Evolutionary conservation across 2,797 vertebrate species (phyloP), one percentile per base, ranked within the genome.

Genomic region (Lophius americanus): DNA sequence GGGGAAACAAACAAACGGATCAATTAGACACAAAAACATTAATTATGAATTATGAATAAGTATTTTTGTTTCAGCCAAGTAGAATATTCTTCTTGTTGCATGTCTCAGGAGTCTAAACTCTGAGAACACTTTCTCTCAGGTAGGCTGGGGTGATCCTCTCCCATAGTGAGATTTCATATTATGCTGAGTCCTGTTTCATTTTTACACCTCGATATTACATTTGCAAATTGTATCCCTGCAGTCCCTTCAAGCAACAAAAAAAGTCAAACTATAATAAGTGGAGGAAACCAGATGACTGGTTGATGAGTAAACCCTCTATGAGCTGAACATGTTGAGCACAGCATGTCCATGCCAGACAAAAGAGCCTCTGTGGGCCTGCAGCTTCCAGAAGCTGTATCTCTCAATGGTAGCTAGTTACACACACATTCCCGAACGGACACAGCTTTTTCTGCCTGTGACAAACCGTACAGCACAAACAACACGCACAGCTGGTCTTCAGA

Each of bases 361-460:
- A 46, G 75, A 70, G 60, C 58, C 54, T 75, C 66, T 84, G 64
- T 85, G 42, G 42, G 1, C 23, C 70, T 35, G 70, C 60, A 62
- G 78, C 79, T 78, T 72, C 72, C 58, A 83, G 65, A 79, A 64
- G 47, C 38, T 2, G 35, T 3, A 39, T 1, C 14, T 50, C 51
- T 70, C 55, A 59, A 55, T 36, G 37, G 60, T 58, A 48, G 62
- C 75, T 58, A 33, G 82, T 73, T 60, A 48, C 9, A 1, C 14
- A 37, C 53, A 57, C 42, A 44, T 57, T 53, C 46, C 50, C n/a
- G 33, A 14, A 42, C 8, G 46, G 47, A 74, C 12, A 44, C n/a
- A 6, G 33, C 44, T 60, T 53, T 66, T 38, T 38, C 36, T 58
- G 23, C n/a, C 32, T 42, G 33, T 53, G 5, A 32, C 55, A 7